Conservation (phyloP, 1,140 invertebrate species). For the Drosophila erecta region DNA sequence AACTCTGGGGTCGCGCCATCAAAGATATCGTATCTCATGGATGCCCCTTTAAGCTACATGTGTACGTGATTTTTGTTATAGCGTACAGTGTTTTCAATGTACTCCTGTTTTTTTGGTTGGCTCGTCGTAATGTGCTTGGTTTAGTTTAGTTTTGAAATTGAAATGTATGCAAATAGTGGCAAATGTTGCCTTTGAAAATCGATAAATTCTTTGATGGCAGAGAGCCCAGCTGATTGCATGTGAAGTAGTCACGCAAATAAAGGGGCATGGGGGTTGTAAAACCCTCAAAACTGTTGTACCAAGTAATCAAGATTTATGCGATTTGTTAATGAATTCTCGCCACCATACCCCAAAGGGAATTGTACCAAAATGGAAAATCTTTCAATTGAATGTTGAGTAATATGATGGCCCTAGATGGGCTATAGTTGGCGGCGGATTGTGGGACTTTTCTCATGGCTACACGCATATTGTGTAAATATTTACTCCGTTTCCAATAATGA, state of each 20-base stretch:
- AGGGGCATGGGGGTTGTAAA: conserved; percentile 4
- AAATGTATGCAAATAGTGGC: conserved; percentile 71
- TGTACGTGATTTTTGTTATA: conserved; percentile 32
- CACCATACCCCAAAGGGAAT: conserved; percentile 3
- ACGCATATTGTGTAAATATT: conserved; percentile 68
- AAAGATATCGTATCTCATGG: conserved; percentile 65
- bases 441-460: conserved; percentile 9
- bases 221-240: conserved; percentile 62
- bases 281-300: conserved; percentile 10
- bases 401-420: conserved; percentile 1
- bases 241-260: conserved; percentile 33
- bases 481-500: conserved; percentile 45
- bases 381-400: conserved; percentile 47
- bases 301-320: conserved; percentile 69
- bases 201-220: conserved; percentile 52
- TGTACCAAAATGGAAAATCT: conserved; percentile 5
- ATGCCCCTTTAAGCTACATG: conserved; percentile 50
- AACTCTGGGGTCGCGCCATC: conserved; percentile 14
- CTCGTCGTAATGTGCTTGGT: conserved; percentile 42
- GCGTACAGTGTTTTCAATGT: conserved; percentile 26
- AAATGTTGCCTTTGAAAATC: conserved; percentile 58
- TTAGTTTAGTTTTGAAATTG: conserved; percentile 63
- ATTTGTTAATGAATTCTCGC: conserved; percentile 44
- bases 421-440: conserved; percentile 2
- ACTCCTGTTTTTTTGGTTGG: conserved; percentile 34